Evolutionary conservation across 2,113 vertebrate genomes (phyloP), one percentile per base, ranked within the genome.

Genomic region (Podocnemis expansa): DNA sequence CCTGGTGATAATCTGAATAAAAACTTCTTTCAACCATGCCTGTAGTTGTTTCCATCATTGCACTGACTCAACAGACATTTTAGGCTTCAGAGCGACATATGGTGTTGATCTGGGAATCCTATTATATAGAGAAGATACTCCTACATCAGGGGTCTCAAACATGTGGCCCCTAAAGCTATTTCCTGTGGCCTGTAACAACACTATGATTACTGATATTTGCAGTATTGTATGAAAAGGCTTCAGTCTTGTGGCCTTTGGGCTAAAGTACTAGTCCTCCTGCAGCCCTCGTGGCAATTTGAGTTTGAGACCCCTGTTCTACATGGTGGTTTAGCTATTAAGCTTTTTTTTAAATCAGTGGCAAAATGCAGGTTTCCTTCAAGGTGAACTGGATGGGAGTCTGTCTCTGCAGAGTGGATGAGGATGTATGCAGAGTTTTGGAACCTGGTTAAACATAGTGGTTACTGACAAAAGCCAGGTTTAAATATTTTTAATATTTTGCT

Each of bases 331-430:
- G 34, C 58, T 34, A 67, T 51, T 21, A 10, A 47, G 63, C 17
- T 67, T 31, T 67, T 60, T 31, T n/a, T 67, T 16, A n/a, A 10
- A 54, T 13, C 49, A 1, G 19, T 2, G 1, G 41, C 22, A 11
- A 25, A 82, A 43, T 89, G 16, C 49, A 16, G 0, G 10, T 12
- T 7, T 70, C 3, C 2, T 3, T 78, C 49, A 73, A 52, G 19
- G 38, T 0, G 11, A 80, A 51, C 63, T 17, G 85, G 56, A 6
- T 0, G 1, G 2, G 17, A 6, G n/a, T 49, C 87, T 12, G 54
- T 82, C 38, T 17, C 45, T 89, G 80, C 38, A 45, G 84, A 24
- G 78, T 16, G 45, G 55, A 19, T 12, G 9, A 29, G 11, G 12
- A 31, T 67, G 60, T 63, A 17, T 63, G 73, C 87, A 58, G 38